Base-by-base conservation (phyloP, 1,140 invertebrate species). In the Melitaea cinxia region DNA sequence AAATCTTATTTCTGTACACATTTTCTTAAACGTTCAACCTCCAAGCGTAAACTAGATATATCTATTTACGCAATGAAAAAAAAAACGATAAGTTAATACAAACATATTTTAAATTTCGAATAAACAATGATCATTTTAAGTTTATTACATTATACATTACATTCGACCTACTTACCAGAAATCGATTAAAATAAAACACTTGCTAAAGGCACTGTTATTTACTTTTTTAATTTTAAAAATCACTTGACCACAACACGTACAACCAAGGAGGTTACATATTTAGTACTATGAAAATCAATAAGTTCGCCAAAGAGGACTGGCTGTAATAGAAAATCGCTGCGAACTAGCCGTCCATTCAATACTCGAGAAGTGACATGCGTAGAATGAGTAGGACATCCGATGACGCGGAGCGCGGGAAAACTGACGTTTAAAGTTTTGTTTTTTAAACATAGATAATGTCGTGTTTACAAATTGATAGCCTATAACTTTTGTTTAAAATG, bases 211-310 rank as follows among this genome's bases (percentile, higher is more conserved):
- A 88, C 85, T 85, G 71, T 76, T 64, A 64, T 72, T 64, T n/a
- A n/a, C n/a, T 53, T 72, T 64, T 49, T 63, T 62, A 63, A 71
- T 56, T 33, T 47, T 23, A 17, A 47, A 47, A 47, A 68, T 60
- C 69, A 71, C 69, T 68, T 59, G 30, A 65, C 47, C 78, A 80
- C 80, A 78, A 75, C 77, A 77, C 75, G 69, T 67, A 73, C 63
- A 58, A 67, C 72, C 61, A 56, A 47, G 15, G 24, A 59, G 57
- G 39, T 74, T 80, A 72, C 70, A 77, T 76, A 79, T 78, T 74
- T 75, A 76, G 77, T 66, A 78, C 70, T 80, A 75, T 64, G 71
- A 80, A 83, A 84, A 89, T 89, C 86, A 80, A 89, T 88, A 87
- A 70, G 58, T 73, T 56, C 72, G 72, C 68, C 74, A 72, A 57